phyloP scores from a whole-genome alignment of 2,797 vertebrate species.

The Allobates femoralis region DNA sequence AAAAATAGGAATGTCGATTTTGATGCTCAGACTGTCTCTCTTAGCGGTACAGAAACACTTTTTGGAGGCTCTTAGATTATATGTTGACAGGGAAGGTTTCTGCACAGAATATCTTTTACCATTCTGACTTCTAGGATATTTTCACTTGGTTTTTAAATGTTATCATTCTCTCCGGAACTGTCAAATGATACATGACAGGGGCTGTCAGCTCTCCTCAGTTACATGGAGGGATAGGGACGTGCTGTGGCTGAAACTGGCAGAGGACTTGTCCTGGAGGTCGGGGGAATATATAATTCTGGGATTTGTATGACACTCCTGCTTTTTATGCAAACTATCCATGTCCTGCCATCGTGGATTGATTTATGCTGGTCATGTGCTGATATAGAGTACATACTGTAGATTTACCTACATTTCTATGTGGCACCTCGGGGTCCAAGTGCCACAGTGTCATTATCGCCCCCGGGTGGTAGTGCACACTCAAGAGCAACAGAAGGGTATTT shows the following conservation, averaged over 20 bases:
- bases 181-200: background rate
- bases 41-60: background rate
- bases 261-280: background rate
- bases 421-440: too few species aligned
- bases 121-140: background rate
- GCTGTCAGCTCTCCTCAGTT: background rate
- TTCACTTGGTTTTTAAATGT: background rate
- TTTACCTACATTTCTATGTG: too few species aligned
- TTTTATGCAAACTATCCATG: background rate
- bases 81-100: background rate
- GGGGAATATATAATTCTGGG: background rate
- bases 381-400: background rate
- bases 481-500: too few species aligned
- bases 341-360: too few species aligned
- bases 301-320: background rate
- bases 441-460: too few species aligned
- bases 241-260: background rate
- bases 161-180: background rate
- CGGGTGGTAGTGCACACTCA: too few species aligned
- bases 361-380: too few species aligned
- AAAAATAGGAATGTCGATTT: background rate
- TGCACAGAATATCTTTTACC: conserved; percentile 1
- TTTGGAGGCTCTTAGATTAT: too few species aligned
- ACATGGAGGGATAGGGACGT: background rate
- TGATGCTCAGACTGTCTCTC: background rate